These are phyloP conservation scores for Popillia japonica DNA, from an alignment of 1,140 invertebrate genomes.

Conservation along the genomic window DNA sequence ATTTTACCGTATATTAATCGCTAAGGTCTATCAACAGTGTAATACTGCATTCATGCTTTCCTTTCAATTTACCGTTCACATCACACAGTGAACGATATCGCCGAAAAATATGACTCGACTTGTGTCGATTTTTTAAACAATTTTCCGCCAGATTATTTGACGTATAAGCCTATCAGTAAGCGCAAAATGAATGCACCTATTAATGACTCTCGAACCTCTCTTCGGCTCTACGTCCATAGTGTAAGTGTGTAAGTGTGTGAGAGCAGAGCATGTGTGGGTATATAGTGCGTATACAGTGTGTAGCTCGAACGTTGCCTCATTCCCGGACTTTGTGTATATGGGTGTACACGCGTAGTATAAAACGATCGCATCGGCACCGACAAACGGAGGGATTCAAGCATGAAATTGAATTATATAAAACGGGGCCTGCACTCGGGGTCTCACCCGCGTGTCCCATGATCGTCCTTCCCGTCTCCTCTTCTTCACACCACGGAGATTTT, in stretches of 20 bases:
- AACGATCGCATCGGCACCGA: constrained; percentile 40
- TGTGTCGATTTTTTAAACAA: constrained; percentile 44
- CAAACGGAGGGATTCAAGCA: constrained; percentile 51
- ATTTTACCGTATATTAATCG: too few species aligned
- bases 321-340: constrained; percentile 18
- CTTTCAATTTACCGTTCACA: not conserved
- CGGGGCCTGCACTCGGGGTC: not conserved
- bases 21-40: too few species aligned
- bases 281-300: constrained; percentile 34
- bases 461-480: constrained; percentile 17
- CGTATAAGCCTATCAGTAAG: constrained; percentile 49
- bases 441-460: not conserved
- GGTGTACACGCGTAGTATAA: constrained; percentile 27
- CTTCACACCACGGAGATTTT: constrained; percentile 13
- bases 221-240: constrained; percentile 8
- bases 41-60: not conserved
- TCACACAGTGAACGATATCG: not conserved
- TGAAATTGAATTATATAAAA: constrained; percentile 55
- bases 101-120: not conserved
- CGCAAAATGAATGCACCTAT: constrained; percentile 43
- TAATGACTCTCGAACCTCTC: constrained; percentile 38
- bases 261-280: not conserved
- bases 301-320: not conserved
- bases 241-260: not conserved
- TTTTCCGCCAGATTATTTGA: constrained; percentile 51